phyloP scores from a whole-genome alignment of 2,888 invertebrate species.

The Rhorus exstirpatorius region DNA sequence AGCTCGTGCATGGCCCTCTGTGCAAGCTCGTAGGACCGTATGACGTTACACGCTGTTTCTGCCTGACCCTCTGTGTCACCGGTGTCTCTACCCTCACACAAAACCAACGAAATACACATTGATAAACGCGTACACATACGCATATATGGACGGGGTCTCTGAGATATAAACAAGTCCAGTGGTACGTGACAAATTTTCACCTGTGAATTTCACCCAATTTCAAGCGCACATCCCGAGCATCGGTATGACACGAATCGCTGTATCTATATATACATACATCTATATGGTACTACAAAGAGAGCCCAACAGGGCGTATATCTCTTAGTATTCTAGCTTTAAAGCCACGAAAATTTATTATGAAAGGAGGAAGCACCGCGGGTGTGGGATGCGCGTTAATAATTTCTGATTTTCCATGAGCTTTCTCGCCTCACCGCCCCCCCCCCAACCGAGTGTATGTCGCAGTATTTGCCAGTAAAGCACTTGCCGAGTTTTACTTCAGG shows the following conservation, averaged over 20 bases:
- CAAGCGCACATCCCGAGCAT: background rate
- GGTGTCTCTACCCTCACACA: conserved; percentile 37
- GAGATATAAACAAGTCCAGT: conserved; percentile 47
- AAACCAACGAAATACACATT: conserved; percentile 12
- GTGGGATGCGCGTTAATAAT: conserved; percentile 59
- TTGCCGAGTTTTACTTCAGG: conserved; percentile 59
- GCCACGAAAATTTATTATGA: conserved; percentile 55
- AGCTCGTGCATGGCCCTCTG: conserved; percentile 53
- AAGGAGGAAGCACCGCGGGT: conserved; percentile 3
- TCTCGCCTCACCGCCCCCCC: background rate
- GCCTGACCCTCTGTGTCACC: conserved; percentile 58
- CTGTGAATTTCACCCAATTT: conserved; percentile 40
- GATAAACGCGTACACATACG: background rate
- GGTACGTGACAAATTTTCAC: conserved; percentile 62
- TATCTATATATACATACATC: background rate
- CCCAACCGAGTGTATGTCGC: conserved; percentile 25
- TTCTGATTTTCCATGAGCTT: conserved; percentile 59
- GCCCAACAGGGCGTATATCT: conserved; percentile 9
- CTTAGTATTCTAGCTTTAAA: conserved; percentile 46
- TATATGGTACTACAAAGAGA: conserved; percentile 10
- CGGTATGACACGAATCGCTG: background rate
- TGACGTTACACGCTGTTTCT: conserved; percentile 53
- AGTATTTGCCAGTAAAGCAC: conserved; percentile 46
- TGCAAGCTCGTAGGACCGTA: conserved; percentile 60
- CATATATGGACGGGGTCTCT: conserved; percentile 30